phyloP scores from a whole-genome alignment of 2,797 vertebrate species.

The Argentina silus region DNA sequence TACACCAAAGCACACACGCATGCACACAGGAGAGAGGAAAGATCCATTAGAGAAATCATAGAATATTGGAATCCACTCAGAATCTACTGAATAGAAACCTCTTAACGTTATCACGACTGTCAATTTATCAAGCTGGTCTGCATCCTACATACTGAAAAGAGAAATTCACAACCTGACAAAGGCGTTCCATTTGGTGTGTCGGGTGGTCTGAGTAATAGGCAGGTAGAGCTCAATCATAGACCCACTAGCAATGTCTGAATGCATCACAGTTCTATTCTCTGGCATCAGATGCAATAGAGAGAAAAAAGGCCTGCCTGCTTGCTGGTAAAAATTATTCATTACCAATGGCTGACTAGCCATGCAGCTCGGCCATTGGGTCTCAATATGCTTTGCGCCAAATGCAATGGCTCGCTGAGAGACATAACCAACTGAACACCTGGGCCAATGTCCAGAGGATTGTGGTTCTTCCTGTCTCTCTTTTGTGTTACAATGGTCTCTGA shows the following conservation, averaged over 20 bases:
- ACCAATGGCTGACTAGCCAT: conserved; percentile 57
- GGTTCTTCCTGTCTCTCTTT: conserved; percentile 37
- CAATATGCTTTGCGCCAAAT: conserved; percentile 39
- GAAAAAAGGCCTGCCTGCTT: conserved; percentile 25
- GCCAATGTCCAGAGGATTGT: conserved; percentile 43
- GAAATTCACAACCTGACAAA: conserved; percentile 35
- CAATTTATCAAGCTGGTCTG: conserved; percentile 30
- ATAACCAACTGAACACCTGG: conserved; percentile 60
- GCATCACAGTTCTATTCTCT: conserved; percentile 37
- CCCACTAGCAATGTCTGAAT: conserved; percentile 47
- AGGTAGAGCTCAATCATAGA: conserved; percentile 40
- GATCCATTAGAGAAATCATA: conserved; percentile 22
- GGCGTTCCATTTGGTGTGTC: conserved; percentile 17
- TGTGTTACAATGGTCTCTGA: conserved; percentile 43
- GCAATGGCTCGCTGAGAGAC: conserved; percentile 50
- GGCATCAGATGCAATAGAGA: conserved; percentile 26
- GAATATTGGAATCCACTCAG: conserved; percentile 38
- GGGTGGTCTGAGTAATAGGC: not conserved
- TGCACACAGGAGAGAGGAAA: conserved; percentile 15
- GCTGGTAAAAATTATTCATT: conserved; percentile 56
- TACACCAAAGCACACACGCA: not conserved
- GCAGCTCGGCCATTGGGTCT: conserved; percentile 34
- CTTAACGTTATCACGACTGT: conserved; percentile 32
- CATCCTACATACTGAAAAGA: conserved; percentile 48
- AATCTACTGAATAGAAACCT: conserved; percentile 34